Evolutionary conservation across 1,140 invertebrate genomes (phyloP).

Genomic region (Lordiphosa clarofinis): DNA sequence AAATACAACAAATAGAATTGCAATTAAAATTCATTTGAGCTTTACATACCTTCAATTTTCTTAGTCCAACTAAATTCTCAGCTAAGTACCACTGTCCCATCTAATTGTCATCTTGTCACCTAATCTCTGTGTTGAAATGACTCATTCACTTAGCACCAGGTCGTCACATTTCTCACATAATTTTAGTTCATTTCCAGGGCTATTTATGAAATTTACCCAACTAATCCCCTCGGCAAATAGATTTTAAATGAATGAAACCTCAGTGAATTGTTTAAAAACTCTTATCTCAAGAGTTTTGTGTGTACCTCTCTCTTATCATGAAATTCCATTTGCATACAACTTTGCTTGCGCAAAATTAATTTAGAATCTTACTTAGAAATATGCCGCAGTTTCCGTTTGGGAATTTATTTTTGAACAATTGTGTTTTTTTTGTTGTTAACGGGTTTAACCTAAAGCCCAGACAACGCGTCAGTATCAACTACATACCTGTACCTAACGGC

Average conservation of each 20-base stretch:
- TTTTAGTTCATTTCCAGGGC: background rate
- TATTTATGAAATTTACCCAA: no score
- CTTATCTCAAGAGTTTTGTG: background rate
- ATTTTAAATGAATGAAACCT: background rate
- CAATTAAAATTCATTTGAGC: no score
- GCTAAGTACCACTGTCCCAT: background rate
- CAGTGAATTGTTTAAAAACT: slow-evolving; percentile 2
- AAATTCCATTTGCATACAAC: no score
- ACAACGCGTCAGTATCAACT: slow-evolving; percentile 8
- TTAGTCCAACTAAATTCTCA: no score
- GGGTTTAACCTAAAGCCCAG: background rate
- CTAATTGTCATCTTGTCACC: slow-evolving; percentile 1
- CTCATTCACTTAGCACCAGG: slow-evolving; percentile 9
- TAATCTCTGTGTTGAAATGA: background rate
- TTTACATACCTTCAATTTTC: no score
- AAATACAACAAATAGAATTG: slow-evolving; percentile 21
- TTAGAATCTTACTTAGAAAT: slow-evolving; percentile 10
- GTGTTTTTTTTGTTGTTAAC: background rate
- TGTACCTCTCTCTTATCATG: no score
- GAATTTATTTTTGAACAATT: slow-evolving; percentile 5
- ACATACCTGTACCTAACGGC: slow-evolving; percentile 38
- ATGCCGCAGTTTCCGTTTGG: background rate
- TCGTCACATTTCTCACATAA: slow-evolving; percentile 7
- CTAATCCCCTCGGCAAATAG: background rate
- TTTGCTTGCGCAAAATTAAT: background rate